phyloP scores from a whole-genome alignment of 2,888 invertebrate species.

The Melanophora roralis region DNA sequence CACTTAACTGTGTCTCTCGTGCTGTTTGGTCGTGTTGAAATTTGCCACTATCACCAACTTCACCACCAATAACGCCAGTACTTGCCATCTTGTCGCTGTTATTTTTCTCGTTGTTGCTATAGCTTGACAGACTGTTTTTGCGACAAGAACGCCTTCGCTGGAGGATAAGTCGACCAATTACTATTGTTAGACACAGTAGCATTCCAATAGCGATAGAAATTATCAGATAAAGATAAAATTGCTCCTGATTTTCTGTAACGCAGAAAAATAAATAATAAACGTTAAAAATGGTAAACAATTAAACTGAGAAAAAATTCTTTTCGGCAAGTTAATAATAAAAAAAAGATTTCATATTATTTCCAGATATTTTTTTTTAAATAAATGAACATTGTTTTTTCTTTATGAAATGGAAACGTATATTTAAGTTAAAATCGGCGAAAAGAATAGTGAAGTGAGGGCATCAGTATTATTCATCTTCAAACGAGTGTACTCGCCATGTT shows the following conservation, averaged over 20 bases:
- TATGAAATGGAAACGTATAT: no score
- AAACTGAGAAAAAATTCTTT: neutral
- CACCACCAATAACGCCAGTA: conserved; percentile 57
- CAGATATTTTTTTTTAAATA: no score
- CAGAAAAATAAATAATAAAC: conserved; percentile 31
- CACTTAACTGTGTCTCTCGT: conserved; percentile 86
- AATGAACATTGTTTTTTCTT: no score
- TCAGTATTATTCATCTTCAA: no score
- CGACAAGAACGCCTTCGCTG: conserved; percentile 79
- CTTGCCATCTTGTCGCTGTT: conserved; percentile 66
- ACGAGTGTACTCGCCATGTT: no score
- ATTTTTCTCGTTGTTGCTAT: conserved; percentile 67
- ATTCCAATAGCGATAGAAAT: conserved; percentile 85
- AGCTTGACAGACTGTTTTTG: conserved; percentile 71
- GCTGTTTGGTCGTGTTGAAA: conserved; percentile 83
- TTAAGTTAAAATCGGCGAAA: no score
- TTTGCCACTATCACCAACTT: conserved; percentile 75
- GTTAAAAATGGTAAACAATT: neutral
- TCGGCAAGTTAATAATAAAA: no score
- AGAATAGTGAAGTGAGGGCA: no score
- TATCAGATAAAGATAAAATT: conserved; percentile 89
- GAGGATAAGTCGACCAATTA: conserved; percentile 84
- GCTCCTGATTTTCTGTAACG: conserved; percentile 77
- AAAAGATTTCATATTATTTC: no score
- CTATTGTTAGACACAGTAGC: conserved; percentile 84